Evolutionary conservation across 1,140 invertebrate genomes (phyloP).

Genomic region (Atopsyche davidsoni): DNA sequence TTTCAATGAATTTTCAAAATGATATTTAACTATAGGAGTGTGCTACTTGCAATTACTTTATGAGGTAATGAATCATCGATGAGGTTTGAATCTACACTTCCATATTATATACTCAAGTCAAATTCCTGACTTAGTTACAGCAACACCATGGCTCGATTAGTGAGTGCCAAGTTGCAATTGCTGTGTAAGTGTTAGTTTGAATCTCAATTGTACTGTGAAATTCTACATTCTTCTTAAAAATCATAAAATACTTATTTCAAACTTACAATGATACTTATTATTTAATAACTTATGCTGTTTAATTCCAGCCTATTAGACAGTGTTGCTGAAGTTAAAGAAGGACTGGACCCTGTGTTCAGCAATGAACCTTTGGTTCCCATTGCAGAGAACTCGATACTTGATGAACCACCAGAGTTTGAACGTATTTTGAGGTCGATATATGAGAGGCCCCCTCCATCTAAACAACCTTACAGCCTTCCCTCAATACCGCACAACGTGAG

Average conservation of each 20-base stretch:
- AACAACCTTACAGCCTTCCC: background rate
- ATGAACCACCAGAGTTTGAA: too few relatives aligned
- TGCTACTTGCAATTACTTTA: background rate
- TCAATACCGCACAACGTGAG: constrained; percentile 16
- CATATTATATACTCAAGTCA: too few relatives aligned
- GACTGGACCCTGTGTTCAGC: too few relatives aligned
- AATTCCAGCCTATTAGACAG: too few relatives aligned
- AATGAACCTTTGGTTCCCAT: too few relatives aligned
- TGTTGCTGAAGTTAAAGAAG: too few relatives aligned
- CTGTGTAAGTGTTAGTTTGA: background rate
- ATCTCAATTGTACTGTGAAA: background rate
- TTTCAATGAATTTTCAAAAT: background rate
- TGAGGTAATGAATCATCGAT: constrained; percentile 1
- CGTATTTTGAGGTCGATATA: too few relatives aligned
- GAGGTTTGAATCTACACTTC: constrained; percentile 1
- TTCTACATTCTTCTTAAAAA: constrained; percentile 4
- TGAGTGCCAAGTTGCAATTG: too few relatives aligned
- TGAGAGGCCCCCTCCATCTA: background rate
- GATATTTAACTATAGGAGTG: background rate
- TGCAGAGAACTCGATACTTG: too few relatives aligned
- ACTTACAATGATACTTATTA: background rate
- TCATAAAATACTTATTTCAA: background rate
- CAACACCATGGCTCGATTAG: too few relatives aligned
- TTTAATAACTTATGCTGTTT: too few relatives aligned
- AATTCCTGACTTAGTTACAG: too few relatives aligned